Conservation (phyloP, 2,888 invertebrate genomes). For the Eristalinus sepulchralis region DNA sequence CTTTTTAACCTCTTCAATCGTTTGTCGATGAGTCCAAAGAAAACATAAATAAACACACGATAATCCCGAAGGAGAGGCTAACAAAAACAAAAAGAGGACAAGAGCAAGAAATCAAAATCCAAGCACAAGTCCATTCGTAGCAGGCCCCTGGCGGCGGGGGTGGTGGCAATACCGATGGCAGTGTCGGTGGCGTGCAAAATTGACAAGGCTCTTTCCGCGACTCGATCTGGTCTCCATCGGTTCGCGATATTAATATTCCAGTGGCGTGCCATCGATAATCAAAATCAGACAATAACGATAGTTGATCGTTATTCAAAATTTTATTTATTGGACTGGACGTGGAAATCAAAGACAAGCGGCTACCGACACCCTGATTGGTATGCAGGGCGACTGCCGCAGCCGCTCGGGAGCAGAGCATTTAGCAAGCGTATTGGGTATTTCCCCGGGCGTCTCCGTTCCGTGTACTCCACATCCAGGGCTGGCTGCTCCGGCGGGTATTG, state of each 20-base stretch:
- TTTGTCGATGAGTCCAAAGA: conserved; percentile 43
- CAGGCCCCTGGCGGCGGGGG: not conserved
- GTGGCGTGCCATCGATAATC: conserved; percentile 64
- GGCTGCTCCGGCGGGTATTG: conserved; percentile 42
- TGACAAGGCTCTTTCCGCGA: conserved; percentile 50
- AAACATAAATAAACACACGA: conserved; percentile 10
- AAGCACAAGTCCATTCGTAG: not conserved
- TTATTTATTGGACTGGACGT: conserved; percentile 63
- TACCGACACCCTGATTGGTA: conserved; percentile 55
- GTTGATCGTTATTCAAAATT: conserved; percentile 70
- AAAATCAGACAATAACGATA: conserved; percentile 68
- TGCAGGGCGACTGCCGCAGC: conserved; percentile 25
- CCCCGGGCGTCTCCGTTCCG: conserved; percentile 7
- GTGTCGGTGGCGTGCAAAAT: conserved; percentile 34
- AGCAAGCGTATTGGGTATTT: conserved; percentile 55
- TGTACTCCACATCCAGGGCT: not conserved
- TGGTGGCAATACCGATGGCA: too few relatives aligned
- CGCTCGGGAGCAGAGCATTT: conserved; percentile 42
- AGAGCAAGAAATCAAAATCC: not conserved
- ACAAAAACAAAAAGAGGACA: not conserved
- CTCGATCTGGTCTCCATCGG: not conserved
- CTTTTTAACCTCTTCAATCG: conserved; percentile 49
- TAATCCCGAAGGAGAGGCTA: not conserved
- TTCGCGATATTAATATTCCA: conserved; percentile 37
- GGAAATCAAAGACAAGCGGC: conserved; percentile 59